Evolutionary conservation across 2,888 invertebrate genomes (phyloP), one percentile per base, ranked within the genome.

Genomic region (Nebria brevicollis): DNA sequence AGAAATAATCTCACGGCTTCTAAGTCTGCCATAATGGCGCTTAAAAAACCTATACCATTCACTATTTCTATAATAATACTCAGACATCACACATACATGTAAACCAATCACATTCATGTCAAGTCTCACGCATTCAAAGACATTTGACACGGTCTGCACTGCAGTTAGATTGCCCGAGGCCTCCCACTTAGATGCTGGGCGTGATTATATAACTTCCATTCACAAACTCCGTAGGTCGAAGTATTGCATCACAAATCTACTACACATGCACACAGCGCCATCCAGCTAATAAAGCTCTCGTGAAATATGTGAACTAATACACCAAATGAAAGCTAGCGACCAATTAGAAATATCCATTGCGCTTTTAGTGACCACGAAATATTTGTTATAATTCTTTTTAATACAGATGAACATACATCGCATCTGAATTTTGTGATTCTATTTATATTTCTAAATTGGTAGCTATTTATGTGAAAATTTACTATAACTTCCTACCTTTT

Each of bases 121-220:
- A 43, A 41, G 73, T 42, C 73, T 73, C 73, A 73, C 43, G 43
- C 73, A 73, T 73, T 42, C 43, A 43, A 41, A 73, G 73, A 73
- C 73, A 73, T 73, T 73, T 73, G 73, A 73, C 73, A 73, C 73
- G 73, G 73, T 73, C 70, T 70, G 15, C 66, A 66, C 25, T 25
- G 70, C 70, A 34, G 70, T 34, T 26, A 70, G 54, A 54, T 25
- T 26, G 73, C 73, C 41, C 15, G 26, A 34, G 73, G n/a, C 73
- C 73, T 73, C 73, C 73, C 73, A 73, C 73, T 41, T 73, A 73
- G 73, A 43, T 43, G 73, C 73, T 43, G 73, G 26, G 42, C 73
- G 41, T 41, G 73, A 42, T 43, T 41, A 73, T 25, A 26, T 54
- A 54, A 54, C 54, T 73, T 73, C 73, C 73, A 73, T 73, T 73